Conservation (phyloP, 64 coral and sea anemone species). For the Pocillopora verrucosa region DNA sequence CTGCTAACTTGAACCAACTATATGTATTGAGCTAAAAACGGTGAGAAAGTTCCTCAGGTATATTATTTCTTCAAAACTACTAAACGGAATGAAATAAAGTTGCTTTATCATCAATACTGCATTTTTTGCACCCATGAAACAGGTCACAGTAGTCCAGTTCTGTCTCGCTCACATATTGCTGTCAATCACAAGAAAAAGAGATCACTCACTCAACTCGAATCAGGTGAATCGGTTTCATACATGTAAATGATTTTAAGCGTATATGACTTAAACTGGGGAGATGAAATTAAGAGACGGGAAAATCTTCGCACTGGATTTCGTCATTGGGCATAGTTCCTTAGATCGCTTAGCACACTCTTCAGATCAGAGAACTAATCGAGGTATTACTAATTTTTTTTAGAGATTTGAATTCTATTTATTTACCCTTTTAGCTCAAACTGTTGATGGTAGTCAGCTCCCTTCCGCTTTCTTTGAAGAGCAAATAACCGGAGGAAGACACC, state of each 20-base stretch:
- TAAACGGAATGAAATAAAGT: too few species aligned
- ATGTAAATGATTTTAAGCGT: not conserved
- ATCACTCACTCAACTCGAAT: conserved; percentile 6
- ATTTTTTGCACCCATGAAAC: not conserved
- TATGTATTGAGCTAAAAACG: not conserved
- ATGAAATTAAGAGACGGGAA: too few species aligned
- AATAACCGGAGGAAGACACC: conserved; percentile 52
- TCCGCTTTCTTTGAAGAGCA: conserved; percentile 23
- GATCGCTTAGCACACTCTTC: too few species aligned
- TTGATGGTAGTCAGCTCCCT: not conserved
- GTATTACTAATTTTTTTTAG: too few species aligned
- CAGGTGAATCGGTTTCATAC: not conserved
- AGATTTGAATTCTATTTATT: not conserved
- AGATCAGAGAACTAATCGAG: too few species aligned
- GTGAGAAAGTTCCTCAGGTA: not conserved
- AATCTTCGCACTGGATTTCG: too few species aligned
- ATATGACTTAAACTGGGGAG: too few species aligned
- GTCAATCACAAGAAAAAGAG: conserved; percentile 44
- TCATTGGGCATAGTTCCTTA: too few species aligned
- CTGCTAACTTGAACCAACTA: not conserved
- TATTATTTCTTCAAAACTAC: too few species aligned
- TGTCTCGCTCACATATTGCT: conserved; percentile 44
- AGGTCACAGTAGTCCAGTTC: conserved; percentile 51
- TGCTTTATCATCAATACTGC: not conserved
- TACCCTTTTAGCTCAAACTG: conserved; percentile 1